These are phyloP conservation scores for Calameuta idolon DNA, from an alignment of 2,888 invertebrate species.

Conservation along the genomic window DNA sequence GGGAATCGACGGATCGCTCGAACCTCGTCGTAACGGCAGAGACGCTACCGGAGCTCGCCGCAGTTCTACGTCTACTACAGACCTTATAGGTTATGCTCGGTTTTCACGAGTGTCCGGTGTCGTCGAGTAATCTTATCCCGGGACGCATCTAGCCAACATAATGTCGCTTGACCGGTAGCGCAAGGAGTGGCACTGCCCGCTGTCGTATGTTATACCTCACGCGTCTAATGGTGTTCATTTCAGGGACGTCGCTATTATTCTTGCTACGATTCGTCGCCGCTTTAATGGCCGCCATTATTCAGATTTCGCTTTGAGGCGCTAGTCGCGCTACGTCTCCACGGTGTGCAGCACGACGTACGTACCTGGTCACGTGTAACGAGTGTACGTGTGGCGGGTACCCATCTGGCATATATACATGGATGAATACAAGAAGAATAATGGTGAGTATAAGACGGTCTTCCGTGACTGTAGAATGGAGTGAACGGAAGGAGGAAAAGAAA, in stretches of 20 bases:
- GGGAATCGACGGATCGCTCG: neutral
- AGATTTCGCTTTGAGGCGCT: neutral
- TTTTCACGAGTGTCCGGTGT: constrained; percentile 58
- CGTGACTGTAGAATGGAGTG: neutral
- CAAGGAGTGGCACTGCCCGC: constrained; percentile 41
- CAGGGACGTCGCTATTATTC: constrained; percentile 10
- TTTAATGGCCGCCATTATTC: constrained; percentile 4
- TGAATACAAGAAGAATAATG: neutral
- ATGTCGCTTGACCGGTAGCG: constrained; percentile 53
- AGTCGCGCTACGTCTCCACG: too few species aligned
- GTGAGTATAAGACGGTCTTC: neutral
- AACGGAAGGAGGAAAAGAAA: neutral
- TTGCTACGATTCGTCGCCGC: constrained; percentile 8
- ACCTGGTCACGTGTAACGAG: neutral
- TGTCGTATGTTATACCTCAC: constrained; percentile 26
- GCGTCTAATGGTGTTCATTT: constrained; percentile 10
- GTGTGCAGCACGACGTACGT: neutral
- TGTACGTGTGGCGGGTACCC: neutral
- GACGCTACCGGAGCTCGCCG: constrained; percentile 29
- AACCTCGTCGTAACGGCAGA: neutral
- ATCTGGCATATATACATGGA: neutral
- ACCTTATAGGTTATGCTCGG: constrained; percentile 49
- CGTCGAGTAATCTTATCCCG: constrained; percentile 54
- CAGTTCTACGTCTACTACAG: constrained; percentile 33
- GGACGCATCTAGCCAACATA: constrained; percentile 46